Conservation (phyloP, 2,113 vertebrate species). For the crab-eating macaque (Macaca fascicularis) region DNA sequence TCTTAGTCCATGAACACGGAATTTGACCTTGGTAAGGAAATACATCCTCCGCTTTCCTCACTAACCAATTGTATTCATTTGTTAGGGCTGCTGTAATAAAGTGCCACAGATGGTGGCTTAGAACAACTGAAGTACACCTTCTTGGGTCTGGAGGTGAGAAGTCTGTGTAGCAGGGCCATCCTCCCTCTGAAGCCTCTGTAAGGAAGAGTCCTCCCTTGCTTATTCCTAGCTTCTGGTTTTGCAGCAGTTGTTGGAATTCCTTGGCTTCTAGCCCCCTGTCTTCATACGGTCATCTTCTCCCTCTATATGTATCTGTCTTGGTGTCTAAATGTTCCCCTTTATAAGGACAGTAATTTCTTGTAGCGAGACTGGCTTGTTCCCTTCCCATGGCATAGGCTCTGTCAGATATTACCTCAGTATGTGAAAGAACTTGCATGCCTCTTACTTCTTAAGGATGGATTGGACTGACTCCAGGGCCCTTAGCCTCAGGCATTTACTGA, state of each 20-base stretch:
- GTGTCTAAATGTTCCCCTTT: background rate
- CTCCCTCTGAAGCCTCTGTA: background rate
- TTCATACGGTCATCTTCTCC: background rate
- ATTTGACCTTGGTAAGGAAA: background rate
- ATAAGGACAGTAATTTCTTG: background rate
- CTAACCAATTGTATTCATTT: background rate
- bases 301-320: background rate
- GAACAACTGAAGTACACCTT: background rate
- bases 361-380: background rate
- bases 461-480: background rate
- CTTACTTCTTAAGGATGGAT: background rate
- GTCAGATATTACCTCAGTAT: background rate
- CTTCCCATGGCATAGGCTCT: background rate
- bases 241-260: background rate
- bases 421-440: background rate
- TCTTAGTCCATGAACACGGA: background rate
- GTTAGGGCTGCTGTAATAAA: background rate
- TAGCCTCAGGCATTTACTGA: constrained; percentile 16
- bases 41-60: background rate
- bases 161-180: background rate
- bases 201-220: background rate
- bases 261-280: background rate
- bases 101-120: background rate
- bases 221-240: background rate
- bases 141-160: background rate